These are phyloP conservation scores for Steinernema khuongi DNA, from an alignment of 1,140 invertebrate species.

Conservation along the genomic window DNA sequence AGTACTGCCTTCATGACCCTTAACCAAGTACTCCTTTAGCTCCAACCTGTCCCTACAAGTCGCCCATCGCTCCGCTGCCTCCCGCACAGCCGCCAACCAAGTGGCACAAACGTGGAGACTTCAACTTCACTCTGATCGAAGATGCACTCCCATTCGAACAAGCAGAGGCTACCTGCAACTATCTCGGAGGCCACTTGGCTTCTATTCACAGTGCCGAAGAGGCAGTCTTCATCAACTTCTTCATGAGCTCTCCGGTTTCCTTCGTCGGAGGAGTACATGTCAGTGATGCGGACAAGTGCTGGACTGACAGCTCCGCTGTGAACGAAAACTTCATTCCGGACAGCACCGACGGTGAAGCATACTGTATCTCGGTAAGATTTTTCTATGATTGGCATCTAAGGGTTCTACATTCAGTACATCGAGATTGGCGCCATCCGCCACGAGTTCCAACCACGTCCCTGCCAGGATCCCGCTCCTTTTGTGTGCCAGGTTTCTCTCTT, in stretches of 20 bases:
- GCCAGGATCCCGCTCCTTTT: no score
- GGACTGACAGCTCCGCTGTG: background rate
- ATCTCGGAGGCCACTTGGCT: slow-evolving; percentile 16
- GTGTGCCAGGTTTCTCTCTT: no score
- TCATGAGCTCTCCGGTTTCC: background rate
- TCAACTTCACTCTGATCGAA: background rate
- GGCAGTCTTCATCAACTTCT: slow-evolving; percentile 16
- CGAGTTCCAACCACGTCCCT: no score
- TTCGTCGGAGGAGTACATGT: background rate
- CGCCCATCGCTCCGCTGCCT: no score
- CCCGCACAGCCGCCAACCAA: no score
- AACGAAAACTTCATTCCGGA: background rate
- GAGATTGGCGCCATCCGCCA: background rate
- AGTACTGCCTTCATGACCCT: no score
- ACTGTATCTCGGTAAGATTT: background rate
- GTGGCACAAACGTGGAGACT: background rate
- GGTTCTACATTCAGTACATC: background rate
- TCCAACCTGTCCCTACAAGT: no score
- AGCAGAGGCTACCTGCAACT: slow-evolving; percentile 21
- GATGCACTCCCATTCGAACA: slow-evolving; percentile 18
- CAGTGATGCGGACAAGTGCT: background rate
- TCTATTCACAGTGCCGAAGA: slow-evolving; percentile 22
- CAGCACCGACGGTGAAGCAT: background rate
- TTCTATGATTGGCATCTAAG: background rate
- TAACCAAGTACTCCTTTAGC: no score